phyloP scores from a whole-genome alignment of 2,113 vertebrate species.

The Corythaeola cristata region DNA sequence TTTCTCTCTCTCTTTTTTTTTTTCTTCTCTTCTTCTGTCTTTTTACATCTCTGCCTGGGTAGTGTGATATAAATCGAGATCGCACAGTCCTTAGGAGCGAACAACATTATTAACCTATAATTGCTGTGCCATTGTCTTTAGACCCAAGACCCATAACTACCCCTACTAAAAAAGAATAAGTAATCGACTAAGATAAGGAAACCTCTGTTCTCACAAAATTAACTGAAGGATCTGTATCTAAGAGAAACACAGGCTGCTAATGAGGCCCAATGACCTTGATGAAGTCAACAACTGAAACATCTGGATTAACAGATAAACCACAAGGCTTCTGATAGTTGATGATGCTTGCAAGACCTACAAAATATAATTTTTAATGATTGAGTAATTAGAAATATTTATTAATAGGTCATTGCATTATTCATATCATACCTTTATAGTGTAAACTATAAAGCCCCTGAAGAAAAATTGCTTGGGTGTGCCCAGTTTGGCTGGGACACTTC shows the following conservation, averaged over 20 bases:
- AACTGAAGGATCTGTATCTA: not conserved
- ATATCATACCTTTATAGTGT: not conserved
- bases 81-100: not conserved
- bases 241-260: not conserved
- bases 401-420: not conserved
- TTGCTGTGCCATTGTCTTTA: not conserved
- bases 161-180: not conserved
- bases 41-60: not conserved
- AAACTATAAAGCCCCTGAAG: not conserved
- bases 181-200: not conserved
- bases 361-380: not conserved
- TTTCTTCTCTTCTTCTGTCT: not conserved
- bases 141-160: not conserved
- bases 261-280: not conserved
- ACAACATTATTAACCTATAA: not conserved
- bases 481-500: not conserved
- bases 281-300: not conserved
- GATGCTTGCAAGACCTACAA: not conserved
- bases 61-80: not conserved
- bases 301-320: not conserved
- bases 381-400: not conserved
- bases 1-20: not conserved
- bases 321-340: not conserved
- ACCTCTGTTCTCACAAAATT: not conserved
- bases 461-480: not conserved